Conservation (phyloP, 2,888 invertebrate species). For the Mythimna pallens region DNA sequence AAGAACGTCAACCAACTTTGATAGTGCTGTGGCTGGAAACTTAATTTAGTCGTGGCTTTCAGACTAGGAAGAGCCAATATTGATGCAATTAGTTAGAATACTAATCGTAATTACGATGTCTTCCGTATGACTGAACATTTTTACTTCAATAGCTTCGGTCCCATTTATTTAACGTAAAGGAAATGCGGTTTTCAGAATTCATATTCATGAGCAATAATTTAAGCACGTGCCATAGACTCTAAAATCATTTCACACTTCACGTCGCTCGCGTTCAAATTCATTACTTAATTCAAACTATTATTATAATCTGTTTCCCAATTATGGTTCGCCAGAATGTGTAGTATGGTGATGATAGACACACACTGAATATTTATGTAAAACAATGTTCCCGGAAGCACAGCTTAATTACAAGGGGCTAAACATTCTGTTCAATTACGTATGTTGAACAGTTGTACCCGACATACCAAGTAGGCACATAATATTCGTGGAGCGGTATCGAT, state of each 20-base stretch:
- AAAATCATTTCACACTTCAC: constrained; percentile 42
- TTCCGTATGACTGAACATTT: constrained; percentile 26
- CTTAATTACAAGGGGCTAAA: constrained; percentile 47
- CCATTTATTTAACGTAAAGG: constrained; percentile 19
- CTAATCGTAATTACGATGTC: constrained; percentile 26
- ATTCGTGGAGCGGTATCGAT: constrained; percentile 45
- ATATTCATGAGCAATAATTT: constrained; percentile 46
- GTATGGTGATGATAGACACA: constrained; percentile 38
- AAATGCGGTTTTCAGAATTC: constrained; percentile 29
- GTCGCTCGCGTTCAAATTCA: constrained; percentile 40
- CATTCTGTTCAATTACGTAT: constrained; percentile 42
- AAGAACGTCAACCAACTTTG: constrained; percentile 25
- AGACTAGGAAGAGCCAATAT: constrained; percentile 23
- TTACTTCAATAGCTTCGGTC: constrained; percentile 2
- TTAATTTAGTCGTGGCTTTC: constrained; percentile 29
- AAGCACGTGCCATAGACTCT: constrained; percentile 38
- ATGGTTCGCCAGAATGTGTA: constrained; percentile 21
- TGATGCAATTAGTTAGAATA: constrained; percentile 51
- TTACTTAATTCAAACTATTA: constrained; percentile 50
- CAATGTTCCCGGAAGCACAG: constrained; percentile 36
- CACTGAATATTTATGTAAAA: constrained; percentile 58
- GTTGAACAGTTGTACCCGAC: constrained; percentile 26
- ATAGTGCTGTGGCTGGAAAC: constrained; percentile 14
- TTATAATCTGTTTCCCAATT: constrained; percentile 58
- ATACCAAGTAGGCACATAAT: constrained; percentile 36